Base-by-base conservation (phyloP, 1,140 invertebrate genomes). In the Caenorhabditis latens region DNA sequence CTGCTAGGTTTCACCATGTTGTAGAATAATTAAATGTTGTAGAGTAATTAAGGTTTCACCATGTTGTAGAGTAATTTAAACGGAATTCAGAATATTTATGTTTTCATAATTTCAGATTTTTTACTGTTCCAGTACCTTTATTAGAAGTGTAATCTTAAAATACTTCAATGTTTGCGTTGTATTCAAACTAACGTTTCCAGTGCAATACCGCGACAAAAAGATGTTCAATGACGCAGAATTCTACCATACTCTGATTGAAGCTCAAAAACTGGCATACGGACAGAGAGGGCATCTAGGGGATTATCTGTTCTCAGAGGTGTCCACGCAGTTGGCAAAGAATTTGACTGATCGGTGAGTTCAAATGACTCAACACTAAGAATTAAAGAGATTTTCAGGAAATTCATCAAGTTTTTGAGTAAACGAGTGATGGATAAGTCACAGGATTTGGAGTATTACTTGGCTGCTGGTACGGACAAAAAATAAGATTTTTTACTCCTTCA, bases 211-310 rank as follows among this genome's bases (percentile, higher is more conserved):
- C 11, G 71, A 79, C 71, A 79, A 79, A n/a, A 79, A 79, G 13
- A 79, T 79, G 43, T 79, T 79, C 46, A 79, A 79, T n/a, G 71
- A 79, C 21, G 71, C 21, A 21, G 71, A 79, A 19, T 87, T 79
- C 71, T 79, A 79, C 92, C 96, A 98, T 91, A 94, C 96, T 87
- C 95, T 97, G 40, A 94, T 95, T 13, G 97, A 99, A 93, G 95
- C 96, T 0, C 95, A 96, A 88, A 99, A 99, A 93, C 96, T 96
- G 93, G 96, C 96, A 0, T 98, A 95, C 91, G 96, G 96, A 0
- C 84, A 84, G n/a, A 21, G 84, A 1, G 46, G 57, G 5, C 57
- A 79, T 50, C 57, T 84, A 11, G 84, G 84, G 8, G 84, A 84
- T n/a, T 48, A 63, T 11, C 24, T 79, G 3, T 79, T 79, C 40